Conservation (phyloP, 2,888 invertebrate genomes). For the Coremacera marginata region DNA sequence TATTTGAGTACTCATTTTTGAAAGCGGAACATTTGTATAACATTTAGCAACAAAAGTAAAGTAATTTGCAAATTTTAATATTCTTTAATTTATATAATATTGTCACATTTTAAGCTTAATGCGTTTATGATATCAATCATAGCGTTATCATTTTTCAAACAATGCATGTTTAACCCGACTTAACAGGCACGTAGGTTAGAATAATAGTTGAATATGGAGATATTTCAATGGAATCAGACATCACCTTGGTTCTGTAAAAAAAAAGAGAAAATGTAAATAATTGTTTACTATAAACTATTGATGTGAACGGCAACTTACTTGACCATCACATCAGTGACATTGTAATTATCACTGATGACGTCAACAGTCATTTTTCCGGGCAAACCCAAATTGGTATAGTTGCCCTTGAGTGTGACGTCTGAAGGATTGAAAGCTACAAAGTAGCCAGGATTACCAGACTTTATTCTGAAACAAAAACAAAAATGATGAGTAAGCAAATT, state of each 20-base stretch:
- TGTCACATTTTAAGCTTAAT: constrained; percentile 12
- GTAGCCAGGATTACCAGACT: constrained; percentile 81
- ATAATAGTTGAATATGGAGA: constrained; percentile 76
- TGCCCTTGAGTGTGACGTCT: constrained; percentile 69
- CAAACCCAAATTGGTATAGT: constrained; percentile 72
- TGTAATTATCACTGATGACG: constrained; percentile 72
- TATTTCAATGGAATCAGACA: constrained; percentile 73
- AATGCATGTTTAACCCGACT: constrained; percentile 53
- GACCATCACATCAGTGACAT: constrained; percentile 50
- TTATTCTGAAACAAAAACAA: constrained; percentile 71
- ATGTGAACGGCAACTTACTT: constrained; percentile 52
- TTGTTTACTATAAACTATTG: not conserved
- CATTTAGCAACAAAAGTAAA: too few species aligned
- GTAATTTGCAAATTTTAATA: not conserved
- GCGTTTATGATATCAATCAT: not conserved
- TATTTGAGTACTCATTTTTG: not conserved
- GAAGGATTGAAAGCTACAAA: constrained; percentile 79
- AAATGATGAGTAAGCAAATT: not conserved
- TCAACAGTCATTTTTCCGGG: constrained; percentile 76
- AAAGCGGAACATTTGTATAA: not conserved
- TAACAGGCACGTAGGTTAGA: constrained; percentile 77
- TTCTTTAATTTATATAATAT: constrained; percentile 9
- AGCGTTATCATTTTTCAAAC: not conserved
- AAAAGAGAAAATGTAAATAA: not conserved
- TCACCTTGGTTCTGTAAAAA: constrained; percentile 72